phyloP scores from a whole-genome alignment of 2,888 invertebrate species.

The Temnothorax rugatulus region DNA sequence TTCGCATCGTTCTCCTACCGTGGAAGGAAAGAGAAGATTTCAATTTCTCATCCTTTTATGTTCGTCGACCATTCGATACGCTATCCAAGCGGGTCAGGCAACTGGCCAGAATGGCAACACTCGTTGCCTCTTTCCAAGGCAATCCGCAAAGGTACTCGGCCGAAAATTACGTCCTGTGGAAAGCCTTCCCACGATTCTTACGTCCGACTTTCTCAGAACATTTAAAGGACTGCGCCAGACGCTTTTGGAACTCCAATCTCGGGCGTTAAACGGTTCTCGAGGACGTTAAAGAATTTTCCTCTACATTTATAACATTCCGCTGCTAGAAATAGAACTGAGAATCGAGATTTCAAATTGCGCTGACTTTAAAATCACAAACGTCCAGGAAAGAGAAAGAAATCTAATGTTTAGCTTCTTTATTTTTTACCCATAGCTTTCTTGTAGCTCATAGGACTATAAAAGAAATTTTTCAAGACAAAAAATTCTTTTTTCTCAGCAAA shows the following conservation, averaged over 20 bases:
- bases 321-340: background rate
- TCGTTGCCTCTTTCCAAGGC: constrained; percentile 58
- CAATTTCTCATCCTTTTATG: constrained; percentile 74
- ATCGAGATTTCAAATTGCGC: background rate
- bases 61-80: constrained; percentile 67
- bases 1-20: no score
- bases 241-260: background rate
- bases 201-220: background rate
- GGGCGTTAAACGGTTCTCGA: constrained; percentile 4
- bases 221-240: background rate
- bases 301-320: background rate
- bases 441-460: background rate
- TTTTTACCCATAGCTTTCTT: background rate
- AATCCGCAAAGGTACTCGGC: constrained; percentile 54
- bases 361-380: constrained; percentile 2
- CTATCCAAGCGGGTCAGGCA: constrained; percentile 74
- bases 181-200: constrained; percentile 38
- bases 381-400: background rate
- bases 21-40: constrained; percentile 60
- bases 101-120: constrained; percentile 62
- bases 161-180: constrained; percentile 61
- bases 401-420: background rate
- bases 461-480: background rate
- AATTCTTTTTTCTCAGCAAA: background rate
- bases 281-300: background rate